Percentiles rank a stretch among this genome's conserved stretches.
These are phyloP conservation scores for Pterobdella sp. DNA, from an alignment of 2,888 invertebrate species.

Conservation along the genomic window DNA sequence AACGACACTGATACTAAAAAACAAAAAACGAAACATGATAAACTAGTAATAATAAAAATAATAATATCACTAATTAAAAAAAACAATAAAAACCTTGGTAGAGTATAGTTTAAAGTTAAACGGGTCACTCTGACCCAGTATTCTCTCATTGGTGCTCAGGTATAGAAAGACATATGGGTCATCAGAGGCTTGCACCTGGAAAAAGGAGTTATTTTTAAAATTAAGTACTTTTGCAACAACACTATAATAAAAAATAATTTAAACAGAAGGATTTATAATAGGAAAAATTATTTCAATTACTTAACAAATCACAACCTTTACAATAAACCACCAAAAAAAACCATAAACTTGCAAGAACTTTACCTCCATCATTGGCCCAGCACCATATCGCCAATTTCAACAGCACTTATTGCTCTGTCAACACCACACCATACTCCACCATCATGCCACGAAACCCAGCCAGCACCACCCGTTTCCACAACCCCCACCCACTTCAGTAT, in stretches of 20 bases:
- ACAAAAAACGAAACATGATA: too few species aligned
- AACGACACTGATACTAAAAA: too few species aligned
- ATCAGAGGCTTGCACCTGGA: conserved; percentile 15
- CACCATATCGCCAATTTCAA: too few species aligned
- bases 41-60: too few species aligned
- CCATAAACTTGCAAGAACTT: too few species aligned
- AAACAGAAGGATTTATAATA: background rate
- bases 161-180: conserved; percentile 20
- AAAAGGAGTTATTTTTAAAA: background rate
- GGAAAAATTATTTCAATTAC: background rate
- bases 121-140: conserved; percentile 19
- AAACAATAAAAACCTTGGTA: background rate
- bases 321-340: background rate
- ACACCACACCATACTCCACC: too few species aligned
- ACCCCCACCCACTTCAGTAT: conserved; percentile 8
- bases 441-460: too few species aligned
- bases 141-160: conserved; percentile 23
- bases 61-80: background rate
- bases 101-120: conserved; percentile 15
- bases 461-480: too few species aligned
- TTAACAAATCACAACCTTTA: background rate
- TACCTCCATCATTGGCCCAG: too few species aligned
- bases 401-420: too few species aligned
- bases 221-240: too few species aligned
- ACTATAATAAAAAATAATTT: background rate